phyloP scores from a whole-genome alignment of 2,888 invertebrate species.

The Drosophila sordidapex region DNA sequence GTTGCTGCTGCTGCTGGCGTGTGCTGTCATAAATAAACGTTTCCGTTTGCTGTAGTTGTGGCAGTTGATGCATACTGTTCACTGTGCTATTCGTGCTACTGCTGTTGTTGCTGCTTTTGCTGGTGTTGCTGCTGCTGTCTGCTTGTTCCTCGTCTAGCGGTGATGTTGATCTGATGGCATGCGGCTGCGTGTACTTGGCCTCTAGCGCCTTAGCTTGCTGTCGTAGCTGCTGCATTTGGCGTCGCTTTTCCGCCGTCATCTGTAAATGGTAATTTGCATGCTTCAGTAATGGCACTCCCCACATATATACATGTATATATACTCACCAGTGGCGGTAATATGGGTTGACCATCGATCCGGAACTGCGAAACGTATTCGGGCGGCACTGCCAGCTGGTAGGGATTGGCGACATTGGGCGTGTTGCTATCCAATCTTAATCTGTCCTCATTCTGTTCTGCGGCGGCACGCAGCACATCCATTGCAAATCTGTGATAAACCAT shows the following conservation, averaged over 20 bases:
- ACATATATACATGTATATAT: background rate
- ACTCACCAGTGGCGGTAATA: conserved; percentile 83
- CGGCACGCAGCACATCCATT: conserved; percentile 53
- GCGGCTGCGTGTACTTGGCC: conserved; percentile 45
- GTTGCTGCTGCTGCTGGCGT: conserved; percentile 11
- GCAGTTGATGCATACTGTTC: conserved; percentile 41
- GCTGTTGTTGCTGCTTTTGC: conserved; percentile 2
- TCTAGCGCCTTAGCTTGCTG: conserved; percentile 76
- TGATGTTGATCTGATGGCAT: conserved; percentile 15
- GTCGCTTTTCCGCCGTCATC: conserved; percentile 82
- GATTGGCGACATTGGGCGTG: conserved; percentile 13
- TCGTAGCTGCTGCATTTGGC: conserved; percentile 74
- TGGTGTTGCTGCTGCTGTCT: conserved; percentile 9
- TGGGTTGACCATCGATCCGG: conserved; percentile 83
- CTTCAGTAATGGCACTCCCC: conserved; percentile 47
- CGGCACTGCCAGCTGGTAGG: conserved; percentile 3
- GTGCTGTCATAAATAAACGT: conserved; percentile 82
- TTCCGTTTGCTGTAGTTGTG: conserved; percentile 77
- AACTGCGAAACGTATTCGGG: conserved; percentile 64
- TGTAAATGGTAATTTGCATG: conserved; percentile 47
- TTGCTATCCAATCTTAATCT: conserved; percentile 7
- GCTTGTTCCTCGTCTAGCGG: background rate
- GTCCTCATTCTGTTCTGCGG: conserved; percentile 41
- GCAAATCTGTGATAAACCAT: conserved; percentile 37
- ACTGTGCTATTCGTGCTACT: conserved; percentile 21